Base-by-base conservation (phyloP, 37 sponge, comb jelly and placozoan species). In the Dysidea cf. avara region DNA sequence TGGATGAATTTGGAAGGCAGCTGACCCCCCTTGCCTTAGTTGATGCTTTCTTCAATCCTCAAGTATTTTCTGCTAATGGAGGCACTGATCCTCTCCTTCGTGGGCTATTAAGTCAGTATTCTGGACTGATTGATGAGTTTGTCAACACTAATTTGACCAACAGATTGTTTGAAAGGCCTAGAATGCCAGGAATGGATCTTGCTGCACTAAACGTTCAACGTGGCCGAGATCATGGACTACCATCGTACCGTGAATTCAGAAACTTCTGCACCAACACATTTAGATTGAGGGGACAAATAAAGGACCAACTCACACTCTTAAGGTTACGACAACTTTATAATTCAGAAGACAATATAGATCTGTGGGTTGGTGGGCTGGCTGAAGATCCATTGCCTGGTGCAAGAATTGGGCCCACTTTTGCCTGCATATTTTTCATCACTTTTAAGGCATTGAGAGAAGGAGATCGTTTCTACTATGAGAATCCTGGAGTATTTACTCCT, bases 141-240 rank as follows among this genome's bases (percentile, higher is more conserved):
- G 21, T 90, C 59, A 89, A 77, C 18, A 33, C 40, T 0, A 75
- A 75, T 2, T 77, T 94, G 12, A 90, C 87, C 28, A 83, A 67
- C 24, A 38, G 58, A 46, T 83, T 94, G 12, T 94, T 90, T 68
- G 18, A 79, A 32, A 69, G 71, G 17, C 54, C 47, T 25, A 28
- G 48, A 1, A 24, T 53, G 6, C 39, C 54, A 0, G 83, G 74
- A 18, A 74, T 81, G 77, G 96, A 96, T 63, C 77, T 96, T 26
- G 83, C 90, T 18, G 75, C 96, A 0, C 65, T 92, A 30, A 96
- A 91, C 58, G 74, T 96, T 35, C 96, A 96, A 58, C 66, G 96
- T 59, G 86, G 90, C 28, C 79, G 96, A 0, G 96, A 92, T 55
- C 90, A 92, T 55, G 96, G 96, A 4, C 77, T 99, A 2, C 86